These are phyloP conservation scores for Rotaria socialis DNA, from an alignment of 2,888 invertebrate genomes.

Conservation along the genomic window DNA sequence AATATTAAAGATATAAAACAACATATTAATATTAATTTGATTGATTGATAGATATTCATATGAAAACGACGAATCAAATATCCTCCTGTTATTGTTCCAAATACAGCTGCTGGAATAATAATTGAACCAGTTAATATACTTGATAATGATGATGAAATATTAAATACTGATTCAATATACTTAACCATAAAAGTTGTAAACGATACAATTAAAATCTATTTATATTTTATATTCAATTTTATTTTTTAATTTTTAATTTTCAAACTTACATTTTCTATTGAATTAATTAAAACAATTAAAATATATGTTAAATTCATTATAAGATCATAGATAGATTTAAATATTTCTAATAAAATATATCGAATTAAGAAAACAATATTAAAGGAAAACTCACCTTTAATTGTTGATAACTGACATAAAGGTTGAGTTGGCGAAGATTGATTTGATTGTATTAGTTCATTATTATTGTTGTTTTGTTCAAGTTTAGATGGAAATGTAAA, in stretches of 20 bases:
- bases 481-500: neutral
- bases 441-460: neutral
- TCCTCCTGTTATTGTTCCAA: conserved; percentile 41
- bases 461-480: neutral
- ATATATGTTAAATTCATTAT: neutral
- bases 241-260: too few species aligned
- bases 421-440: neutral
- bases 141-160: neutral
- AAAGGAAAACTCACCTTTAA: neutral
- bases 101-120: conserved; percentile 43
- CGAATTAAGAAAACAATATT: neutral
- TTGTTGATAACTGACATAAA: neutral
- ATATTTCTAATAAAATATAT: neutral
- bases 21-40: conserved; percentile 31
- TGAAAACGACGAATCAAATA: conserved; percentile 34
- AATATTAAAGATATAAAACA: conserved; percentile 11
- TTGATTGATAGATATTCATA: conserved; percentile 35
- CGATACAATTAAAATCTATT: neutral
- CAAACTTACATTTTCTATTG: neutral
- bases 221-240: neutral
- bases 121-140: conserved; percentile 14
- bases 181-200: neutral
- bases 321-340: neutral
- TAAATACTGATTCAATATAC: neutral
- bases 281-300: conserved; percentile 26